phyloP scores from a whole-genome alignment of 2,797 vertebrate species.

The Myiotriccus ornatus region DNA sequence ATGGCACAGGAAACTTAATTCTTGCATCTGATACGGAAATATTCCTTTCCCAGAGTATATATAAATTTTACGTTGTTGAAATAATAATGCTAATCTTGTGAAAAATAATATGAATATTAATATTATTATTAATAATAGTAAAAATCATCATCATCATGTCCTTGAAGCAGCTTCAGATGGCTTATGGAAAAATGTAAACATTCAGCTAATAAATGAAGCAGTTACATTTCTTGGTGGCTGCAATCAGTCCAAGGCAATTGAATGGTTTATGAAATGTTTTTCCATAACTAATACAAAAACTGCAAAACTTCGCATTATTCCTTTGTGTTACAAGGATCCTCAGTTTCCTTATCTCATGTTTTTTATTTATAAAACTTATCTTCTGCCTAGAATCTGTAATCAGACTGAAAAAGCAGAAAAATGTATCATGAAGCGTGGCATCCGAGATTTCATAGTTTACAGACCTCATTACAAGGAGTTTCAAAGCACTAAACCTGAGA shows the following conservation, averaged over 20 bases:
- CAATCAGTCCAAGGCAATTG: neutral
- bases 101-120: neutral
- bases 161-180: neutral
- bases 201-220: neutral
- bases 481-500: neutral
- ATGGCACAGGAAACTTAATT: neutral
- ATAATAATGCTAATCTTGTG: neutral
- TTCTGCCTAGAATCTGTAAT: neutral
- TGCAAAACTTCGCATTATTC: neutral
- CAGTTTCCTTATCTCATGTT: accelerated
- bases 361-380: neutral
- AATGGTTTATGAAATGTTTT: neutral
- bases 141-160: neutral
- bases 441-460: neutral
- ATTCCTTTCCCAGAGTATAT: neutral
- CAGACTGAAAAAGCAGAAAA: neutral
- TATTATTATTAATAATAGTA: neutral
- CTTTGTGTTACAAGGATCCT: neutral
- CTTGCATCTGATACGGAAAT: neutral
- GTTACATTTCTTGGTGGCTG: neutral
- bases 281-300: neutral
- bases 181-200: neutral
- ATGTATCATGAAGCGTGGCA: neutral
- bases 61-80: neutral
- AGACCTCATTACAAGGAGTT: neutral